A percentile compares a stretch with the other conserved stretches of the same genome.
Evolutionary conservation across 2,888 invertebrate genomes (phyloP).

Genomic region (Callinectes sapidus): DNA sequence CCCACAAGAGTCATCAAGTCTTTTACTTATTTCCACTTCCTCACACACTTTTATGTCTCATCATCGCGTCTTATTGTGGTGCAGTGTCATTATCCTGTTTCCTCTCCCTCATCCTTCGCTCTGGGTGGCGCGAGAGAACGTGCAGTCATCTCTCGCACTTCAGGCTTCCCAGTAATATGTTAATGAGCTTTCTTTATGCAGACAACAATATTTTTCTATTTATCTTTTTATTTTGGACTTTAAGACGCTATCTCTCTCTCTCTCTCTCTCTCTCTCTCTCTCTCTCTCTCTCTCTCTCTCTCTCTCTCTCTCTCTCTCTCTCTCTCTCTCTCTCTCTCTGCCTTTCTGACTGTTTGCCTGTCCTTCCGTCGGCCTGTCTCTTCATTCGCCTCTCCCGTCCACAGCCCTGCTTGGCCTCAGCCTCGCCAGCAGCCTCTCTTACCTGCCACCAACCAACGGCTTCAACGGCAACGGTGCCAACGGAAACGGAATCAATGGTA

Average conservation of each 20-base stretch:
- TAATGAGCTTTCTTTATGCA: too few relatives aligned
- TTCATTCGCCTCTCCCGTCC: background rate
- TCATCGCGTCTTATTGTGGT: background rate
- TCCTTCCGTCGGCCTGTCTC: background rate
- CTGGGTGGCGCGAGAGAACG: background rate
- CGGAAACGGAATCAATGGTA: background rate
- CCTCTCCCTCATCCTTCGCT: background rate
- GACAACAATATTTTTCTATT: too few relatives aligned
- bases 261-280: background rate
- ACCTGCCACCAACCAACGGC: constrained; percentile 24
- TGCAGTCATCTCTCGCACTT: background rate
- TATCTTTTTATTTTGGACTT: too few relatives aligned
- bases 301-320: background rate
- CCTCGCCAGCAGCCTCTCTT: background rate
- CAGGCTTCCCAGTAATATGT: too few relatives aligned
- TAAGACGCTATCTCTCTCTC: background rate
- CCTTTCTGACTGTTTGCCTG: too few relatives aligned
- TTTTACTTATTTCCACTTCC: background rate
- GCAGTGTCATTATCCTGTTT: background rate
- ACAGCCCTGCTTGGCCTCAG: constrained; percentile 16
- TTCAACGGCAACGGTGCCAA: constrained; percentile 40
- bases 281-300: background rate
- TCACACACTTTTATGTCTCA: background rate
- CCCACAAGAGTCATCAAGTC: background rate
- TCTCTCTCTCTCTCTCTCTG: background rate